Percentiles rank a stretch among this genome's conserved stretches.
These are phyloP conservation scores for Erethizon dorsatum DNA, from an alignment of 2,797 vertebrate species.

Conservation along the genomic window DNA sequence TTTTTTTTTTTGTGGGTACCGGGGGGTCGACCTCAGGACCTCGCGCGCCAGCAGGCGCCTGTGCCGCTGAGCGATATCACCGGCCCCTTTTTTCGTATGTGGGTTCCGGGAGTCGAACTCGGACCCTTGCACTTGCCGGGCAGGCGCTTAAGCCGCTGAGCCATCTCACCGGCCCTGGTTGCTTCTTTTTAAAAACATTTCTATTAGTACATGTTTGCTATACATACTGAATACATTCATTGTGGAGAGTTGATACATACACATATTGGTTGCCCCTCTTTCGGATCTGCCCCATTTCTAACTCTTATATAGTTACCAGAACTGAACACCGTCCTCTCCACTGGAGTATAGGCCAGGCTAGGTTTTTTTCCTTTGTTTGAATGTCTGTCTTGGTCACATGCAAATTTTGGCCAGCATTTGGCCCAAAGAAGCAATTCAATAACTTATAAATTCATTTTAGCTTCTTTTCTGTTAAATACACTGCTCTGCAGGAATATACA, in stretches of 20 bases:
- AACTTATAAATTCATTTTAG: slow-evolving; percentile 61
- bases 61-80: too few species aligned
- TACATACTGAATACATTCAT: background rate
- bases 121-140: too few species aligned
- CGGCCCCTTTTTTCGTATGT: too few species aligned
- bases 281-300: background rate
- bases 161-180: too few species aligned
- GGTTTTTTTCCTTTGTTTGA: slow-evolving; percentile 33
- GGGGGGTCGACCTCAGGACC: too few species aligned
- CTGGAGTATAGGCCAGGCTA: background rate
- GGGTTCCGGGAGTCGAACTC: too few species aligned
- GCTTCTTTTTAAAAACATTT: background rate
- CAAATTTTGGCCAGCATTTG: slow-evolving; percentile 62
- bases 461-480: slow-evolving; percentile 63
- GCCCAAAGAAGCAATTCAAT: background rate
- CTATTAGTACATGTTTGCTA: background rate
- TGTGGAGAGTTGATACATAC: background rate
- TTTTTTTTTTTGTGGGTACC: too few species aligned
- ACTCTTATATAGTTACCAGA: slow-evolving; percentile 1
- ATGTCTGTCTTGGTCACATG: slow-evolving; percentile 34
- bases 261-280: background rate
- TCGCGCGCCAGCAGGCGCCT: too few species aligned
- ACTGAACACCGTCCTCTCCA: background rate
- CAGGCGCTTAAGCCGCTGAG: too few species aligned
- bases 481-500: slow-evolving; percentile 31